Evolutionary conservation across 2,797 vertebrate genomes (phyloP), one percentile per base, ranked within the genome.

Genomic region (Chelmon rostratus): DNA sequence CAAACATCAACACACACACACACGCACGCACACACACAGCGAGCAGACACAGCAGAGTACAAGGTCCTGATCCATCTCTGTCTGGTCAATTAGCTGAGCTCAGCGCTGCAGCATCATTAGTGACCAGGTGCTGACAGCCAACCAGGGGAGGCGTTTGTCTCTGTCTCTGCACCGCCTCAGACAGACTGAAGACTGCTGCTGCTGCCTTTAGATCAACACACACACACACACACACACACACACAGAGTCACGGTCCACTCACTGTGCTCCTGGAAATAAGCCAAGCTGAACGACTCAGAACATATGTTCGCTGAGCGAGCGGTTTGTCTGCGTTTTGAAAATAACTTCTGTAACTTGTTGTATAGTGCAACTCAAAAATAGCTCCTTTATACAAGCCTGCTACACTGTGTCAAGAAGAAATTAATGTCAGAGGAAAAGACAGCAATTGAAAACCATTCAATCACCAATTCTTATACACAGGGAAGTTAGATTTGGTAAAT

Each of bases 21-120:
- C 61, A 33, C n/a, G 70, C 47, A 54, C 38, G 50, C 50, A 28
- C 28, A 71, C 61, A 78, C 33, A 59, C 44, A 68, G 81, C 1
- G 2, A 89, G 85, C 88, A 84, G 72, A 88, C 58, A 65, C 81
- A 90, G 88, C 81, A 86, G 78, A 85, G 64, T 38, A 57, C 44
- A 37, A 77, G 63, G 57, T 85, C 82, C 88, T 84, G 89, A 94
- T 95, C 89, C 87, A 93, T 95, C 94, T 94, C 89, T 93, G 94
- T 93, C 93, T 67, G 86, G 66, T 71, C 85, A 86, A 88, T 90
- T 88, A 90, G 94, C 94, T 94, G 93, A 91, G 90, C 93, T 94
- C 94, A 95, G 93, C 91, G 64, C 80, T 82, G 86, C 89, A 69
- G 88, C 85, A 88, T 90, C 90, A 87, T 94, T 94, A 95, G 87